These are phyloP conservation scores for Lytechinus variegatus DNA, from an alignment of 35 echinoderm and acorn worm species.

Conservation along the genomic window DNA sequence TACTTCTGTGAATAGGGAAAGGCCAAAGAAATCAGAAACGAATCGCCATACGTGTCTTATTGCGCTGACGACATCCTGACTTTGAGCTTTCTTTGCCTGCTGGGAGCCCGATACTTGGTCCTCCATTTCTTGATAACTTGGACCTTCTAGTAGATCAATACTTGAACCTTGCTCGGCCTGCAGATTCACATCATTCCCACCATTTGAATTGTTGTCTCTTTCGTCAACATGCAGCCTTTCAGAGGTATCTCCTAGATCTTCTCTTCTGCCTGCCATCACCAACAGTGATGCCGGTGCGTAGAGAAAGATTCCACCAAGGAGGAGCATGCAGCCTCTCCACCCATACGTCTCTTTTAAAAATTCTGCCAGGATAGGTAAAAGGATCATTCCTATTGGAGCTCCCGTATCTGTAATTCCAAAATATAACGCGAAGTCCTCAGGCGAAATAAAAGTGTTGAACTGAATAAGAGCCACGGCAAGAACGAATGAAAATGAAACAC, in stretches of 20 bases:
- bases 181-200: not conserved
- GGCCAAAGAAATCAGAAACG: not conserved
- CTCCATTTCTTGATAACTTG: not conserved
- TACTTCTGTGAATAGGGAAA: not conserved
- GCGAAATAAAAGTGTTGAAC: too few relatives aligned
- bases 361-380: conserved; percentile 32
- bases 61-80: not conserved
- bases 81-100: not conserved
- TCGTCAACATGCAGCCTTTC: not conserved
- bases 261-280: not conserved
- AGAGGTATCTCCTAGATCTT: not conserved
- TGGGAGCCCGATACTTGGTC: not conserved
- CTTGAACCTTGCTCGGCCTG: not conserved
- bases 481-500: too few relatives aligned
- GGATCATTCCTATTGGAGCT: conserved; percentile 34
- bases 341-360: conserved; percentile 52
- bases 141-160: not conserved
- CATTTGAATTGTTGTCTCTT: too few relatives aligned
- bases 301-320: conserved; percentile 32
- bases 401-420: conserved; percentile 46
- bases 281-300: not conserved
- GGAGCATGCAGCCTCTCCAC: conserved; percentile 57
- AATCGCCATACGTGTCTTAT: not conserved
- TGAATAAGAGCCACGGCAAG: too few relatives aligned
- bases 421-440: not conserved